Percentiles rank a stretch among this genome's conserved stretches.
Evolutionary conservation across 2,113 vertebrate genomes (phyloP).

Genomic region (Machaerirhynchus nigripectus): DNA sequence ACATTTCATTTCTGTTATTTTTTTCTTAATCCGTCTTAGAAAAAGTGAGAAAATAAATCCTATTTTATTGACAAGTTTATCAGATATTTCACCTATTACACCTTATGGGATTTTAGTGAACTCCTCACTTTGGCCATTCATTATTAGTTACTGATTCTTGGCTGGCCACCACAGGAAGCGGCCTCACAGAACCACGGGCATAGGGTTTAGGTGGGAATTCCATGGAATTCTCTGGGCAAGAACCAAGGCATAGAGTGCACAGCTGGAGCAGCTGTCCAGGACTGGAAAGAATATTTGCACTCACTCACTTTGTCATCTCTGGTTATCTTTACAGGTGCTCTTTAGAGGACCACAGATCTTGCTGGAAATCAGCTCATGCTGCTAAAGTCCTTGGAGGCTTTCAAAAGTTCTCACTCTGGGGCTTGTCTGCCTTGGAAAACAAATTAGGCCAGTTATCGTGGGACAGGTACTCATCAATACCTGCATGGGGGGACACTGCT

Average conservation of each 20-base stretch:
- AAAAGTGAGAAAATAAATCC: neutral
- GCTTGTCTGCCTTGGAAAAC: neutral
- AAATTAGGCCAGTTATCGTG: neutral
- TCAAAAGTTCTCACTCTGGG: neutral
- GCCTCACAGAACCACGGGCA: rapidly evolving
- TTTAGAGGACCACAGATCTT: neutral
- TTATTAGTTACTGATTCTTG: neutral
- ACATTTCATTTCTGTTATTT: neutral
- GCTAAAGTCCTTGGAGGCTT: neutral
- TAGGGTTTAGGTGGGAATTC: neutral
- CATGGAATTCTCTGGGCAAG: neutral
- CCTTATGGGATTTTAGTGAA: neutral
- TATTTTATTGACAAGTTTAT: neutral
- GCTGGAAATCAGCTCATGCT: neutral
- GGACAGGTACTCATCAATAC: neutral
- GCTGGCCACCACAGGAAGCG: neutral
- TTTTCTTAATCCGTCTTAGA: neutral
- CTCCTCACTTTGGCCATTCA: neutral
- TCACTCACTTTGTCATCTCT: neutral
- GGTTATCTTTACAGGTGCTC: neutral
- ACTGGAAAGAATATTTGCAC: neutral
- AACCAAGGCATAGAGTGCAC: neutral
- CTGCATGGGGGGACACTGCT: neutral
- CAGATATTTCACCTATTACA: neutral
- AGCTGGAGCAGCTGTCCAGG: neutral